Base-by-base conservation (phyloP, 1,140 invertebrate species). In the Theocolax elegans region DNA sequence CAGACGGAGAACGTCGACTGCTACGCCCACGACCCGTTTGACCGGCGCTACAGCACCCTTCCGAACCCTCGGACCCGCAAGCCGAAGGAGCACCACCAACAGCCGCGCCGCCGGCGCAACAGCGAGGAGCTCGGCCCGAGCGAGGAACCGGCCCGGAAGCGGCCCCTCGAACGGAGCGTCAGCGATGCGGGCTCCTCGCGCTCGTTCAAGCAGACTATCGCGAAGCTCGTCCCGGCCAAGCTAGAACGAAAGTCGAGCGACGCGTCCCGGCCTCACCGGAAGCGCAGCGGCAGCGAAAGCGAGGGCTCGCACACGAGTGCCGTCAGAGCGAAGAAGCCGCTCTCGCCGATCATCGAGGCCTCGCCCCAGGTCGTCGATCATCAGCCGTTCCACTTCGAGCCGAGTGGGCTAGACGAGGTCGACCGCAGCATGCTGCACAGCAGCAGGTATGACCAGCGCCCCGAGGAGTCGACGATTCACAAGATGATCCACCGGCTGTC, bases 311-410 rank as follows among this genome's bases (percentile, higher is more conserved):
- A 81, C 19, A 59, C 81, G 15, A 77, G 40, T 12, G 63, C 74
- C 6, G 68, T 54, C 10, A 74, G 81, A 1, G 80, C 77, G 67
- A 91, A 89, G 78, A 89, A 89, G 62, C 38, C 29, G 10, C 75
- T 93, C n/a, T 92, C 91, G 17, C 92, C 92, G 0, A 93, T 93
- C 66, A 93, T 93, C 58, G 92, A 93, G 83, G 81, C 83, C 80
- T 89, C 84, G 81, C 88, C 77, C 86, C 90, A 74, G 79, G 87
- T 79, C 78, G 87, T 77, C 19, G 78, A 84, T 59, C n/a, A n/a
- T n/a, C 90, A 92, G 75, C 92, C 91, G 71, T 93, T 93, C 73
- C 85, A 89, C 56, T 87, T 81, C 53, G 58, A 74, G 8, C 49
- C 54, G n/a, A 21, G 60, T 12, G 73, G 42, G 7, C 65, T 72